Evolutionary conservation across 2,113 vertebrate genomes (phyloP).

Genomic region (Himantopus leucocephalus): DNA sequence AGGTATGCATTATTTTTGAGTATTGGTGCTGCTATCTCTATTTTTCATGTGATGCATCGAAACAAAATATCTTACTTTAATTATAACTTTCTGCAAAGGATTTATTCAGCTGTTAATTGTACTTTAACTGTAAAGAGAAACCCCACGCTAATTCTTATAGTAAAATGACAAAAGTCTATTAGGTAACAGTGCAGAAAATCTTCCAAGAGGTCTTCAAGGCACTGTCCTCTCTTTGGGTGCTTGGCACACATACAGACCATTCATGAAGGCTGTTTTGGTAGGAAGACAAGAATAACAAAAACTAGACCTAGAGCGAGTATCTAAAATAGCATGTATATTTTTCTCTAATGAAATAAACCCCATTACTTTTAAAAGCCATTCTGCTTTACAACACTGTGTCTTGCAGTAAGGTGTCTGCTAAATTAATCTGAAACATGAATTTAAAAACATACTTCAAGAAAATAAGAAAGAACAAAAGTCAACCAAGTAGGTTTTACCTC

Average conservation of each 20-base stretch:
- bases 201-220: background rate
- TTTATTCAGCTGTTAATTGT: background rate
- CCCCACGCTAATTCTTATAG: background rate
- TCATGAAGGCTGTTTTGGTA: background rate
- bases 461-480: constrained; percentile 39
- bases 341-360: constrained; percentile 55
- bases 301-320: background rate
- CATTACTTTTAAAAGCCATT: constrained; percentile 26
- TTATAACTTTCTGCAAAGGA: background rate
- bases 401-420: constrained; percentile 26
- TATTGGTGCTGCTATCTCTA: background rate
- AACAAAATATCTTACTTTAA: background rate
- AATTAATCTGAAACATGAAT: constrained; percentile 18
- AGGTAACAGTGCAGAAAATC: background rate
- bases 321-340: constrained; percentile 29
- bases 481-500: constrained; percentile 37
- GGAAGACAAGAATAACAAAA: background rate
- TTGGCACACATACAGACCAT: background rate
- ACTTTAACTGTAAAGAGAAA: background rate
- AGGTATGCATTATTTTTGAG: background rate
- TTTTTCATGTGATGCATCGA: background rate
- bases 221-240: background rate
- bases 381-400: constrained; percentile 7
- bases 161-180: background rate
- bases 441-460: constrained; percentile 29